phyloP scores from a whole-genome alignment of 2,888 invertebrate genomes.

The Cataglyphis rosenhaueri region DNA sequence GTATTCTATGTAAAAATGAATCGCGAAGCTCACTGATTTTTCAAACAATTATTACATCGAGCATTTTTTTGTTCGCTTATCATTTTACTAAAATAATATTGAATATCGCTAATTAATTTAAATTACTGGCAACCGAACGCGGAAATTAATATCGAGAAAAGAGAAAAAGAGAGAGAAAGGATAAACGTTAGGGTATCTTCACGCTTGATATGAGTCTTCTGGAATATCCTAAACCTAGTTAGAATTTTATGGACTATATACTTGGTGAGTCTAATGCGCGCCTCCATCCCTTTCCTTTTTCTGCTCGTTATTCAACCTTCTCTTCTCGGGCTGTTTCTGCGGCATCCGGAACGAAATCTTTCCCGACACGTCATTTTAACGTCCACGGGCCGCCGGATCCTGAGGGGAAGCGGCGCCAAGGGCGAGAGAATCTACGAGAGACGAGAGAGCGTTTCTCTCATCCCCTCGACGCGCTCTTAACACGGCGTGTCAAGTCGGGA shows the following conservation, averaged over 20 bases:
- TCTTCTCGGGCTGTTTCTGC: slow-evolving; percentile 43
- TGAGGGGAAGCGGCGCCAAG: slow-evolving; percentile 30
- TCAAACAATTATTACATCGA: not conserved
- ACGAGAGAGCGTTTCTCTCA: slow-evolving; percentile 53
- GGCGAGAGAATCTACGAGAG: slow-evolving; percentile 22
- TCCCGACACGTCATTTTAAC: slow-evolving; percentile 69
- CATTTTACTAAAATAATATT: not conserved
- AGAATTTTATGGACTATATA: slow-evolving; percentile 51
- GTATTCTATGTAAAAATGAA: not conserved
- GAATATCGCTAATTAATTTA: not conserved
- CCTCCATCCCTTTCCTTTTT: slow-evolving; percentile 22
- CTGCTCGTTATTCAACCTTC: slow-evolving; percentile 63
- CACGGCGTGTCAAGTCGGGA: slow-evolving; percentile 67
- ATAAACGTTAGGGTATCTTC: slow-evolving; percentile 60
- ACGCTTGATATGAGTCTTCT: slow-evolving; percentile 59
- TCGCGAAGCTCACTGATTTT: not conserved
- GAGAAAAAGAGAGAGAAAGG: not conserved
- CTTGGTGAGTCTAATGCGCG: slow-evolving; percentile 58
- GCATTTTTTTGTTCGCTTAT: not conserved
- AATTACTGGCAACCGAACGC: not conserved
- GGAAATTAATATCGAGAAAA: not conserved
- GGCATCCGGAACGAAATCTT: slow-evolving; percentile 72
- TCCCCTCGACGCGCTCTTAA: slow-evolving; percentile 62
- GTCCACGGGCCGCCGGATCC: slow-evolving; percentile 64
- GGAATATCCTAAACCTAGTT: slow-evolving; percentile 58